Conservation (phyloP, 1,140 invertebrate species). For the Lamellibrachia luymesi region DNA sequence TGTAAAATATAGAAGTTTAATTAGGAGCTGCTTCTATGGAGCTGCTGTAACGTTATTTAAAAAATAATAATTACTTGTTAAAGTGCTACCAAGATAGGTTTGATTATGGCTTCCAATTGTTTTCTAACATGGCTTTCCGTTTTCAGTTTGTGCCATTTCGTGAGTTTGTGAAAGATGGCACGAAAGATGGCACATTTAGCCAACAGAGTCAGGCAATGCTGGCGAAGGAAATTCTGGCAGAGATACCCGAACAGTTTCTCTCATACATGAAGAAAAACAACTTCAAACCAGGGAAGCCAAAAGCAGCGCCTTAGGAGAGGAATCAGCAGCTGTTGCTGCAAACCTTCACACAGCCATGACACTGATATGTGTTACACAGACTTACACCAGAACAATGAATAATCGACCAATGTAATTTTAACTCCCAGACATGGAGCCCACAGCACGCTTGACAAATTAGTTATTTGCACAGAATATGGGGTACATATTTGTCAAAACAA, state of each 20-base stretch:
- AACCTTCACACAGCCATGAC: background rate
- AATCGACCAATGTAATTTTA: background rate
- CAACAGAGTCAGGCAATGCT: slow-evolving; percentile 16
- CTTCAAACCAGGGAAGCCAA: background rate
- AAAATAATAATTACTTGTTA: too few species aligned
- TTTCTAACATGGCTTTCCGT: background rate
- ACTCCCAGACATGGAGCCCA: too few species aligned
- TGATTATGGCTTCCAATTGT: too few species aligned
- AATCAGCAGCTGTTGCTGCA: background rate
- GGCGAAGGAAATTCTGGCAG: slow-evolving; percentile 24
- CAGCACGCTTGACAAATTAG: too few species aligned
- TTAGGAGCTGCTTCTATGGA: too few species aligned
- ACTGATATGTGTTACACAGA: background rate
- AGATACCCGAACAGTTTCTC: slow-evolving; percentile 23
- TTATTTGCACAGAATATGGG: too few species aligned
- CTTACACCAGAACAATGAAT: background rate
- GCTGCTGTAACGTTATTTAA: too few species aligned
- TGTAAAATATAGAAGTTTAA: too few species aligned
- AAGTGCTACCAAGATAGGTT: too few species aligned
- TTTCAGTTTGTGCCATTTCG: slow-evolving; percentile 28
- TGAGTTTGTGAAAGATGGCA: slow-evolving; percentile 18
- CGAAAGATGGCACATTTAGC: background rate
- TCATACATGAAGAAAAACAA: slow-evolving; percentile 18
- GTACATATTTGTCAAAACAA: too few species aligned
- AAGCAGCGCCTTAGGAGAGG: background rate